phyloP scores from a whole-genome alignment of 2,797 vertebrate species.

The Nyctibius grandis region DNA sequence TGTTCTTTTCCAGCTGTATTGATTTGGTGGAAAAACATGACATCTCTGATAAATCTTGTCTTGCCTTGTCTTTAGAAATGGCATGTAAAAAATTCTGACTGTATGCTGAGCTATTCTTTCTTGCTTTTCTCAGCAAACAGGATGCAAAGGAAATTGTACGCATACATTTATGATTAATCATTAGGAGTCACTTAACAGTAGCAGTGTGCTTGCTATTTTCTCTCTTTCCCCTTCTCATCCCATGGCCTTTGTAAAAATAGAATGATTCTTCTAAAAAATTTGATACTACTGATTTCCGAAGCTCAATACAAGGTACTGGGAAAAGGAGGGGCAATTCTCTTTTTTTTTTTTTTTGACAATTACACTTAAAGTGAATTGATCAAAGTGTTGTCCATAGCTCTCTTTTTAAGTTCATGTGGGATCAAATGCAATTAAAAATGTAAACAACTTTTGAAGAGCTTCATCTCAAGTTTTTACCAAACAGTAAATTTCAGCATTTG shows the following conservation, averaged over 20 bases:
- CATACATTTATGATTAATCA: constrained; percentile 28
- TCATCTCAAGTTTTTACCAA: neutral
- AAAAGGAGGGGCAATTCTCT: neutral
- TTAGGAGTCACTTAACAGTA: neutral
- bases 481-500: neutral
- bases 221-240: neutral
- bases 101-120: neutral
- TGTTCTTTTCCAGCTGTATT: neutral
- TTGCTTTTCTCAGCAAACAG: neutral
- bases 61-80: neutral
- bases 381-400: neutral
- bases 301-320: neutral
- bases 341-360: neutral
- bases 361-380: neutral
- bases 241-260: neutral
- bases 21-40: neutral
- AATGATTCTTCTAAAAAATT: neutral
- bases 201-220: neutral
- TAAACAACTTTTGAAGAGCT: neutral
- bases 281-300: neutral
- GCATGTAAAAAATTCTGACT: neutral
- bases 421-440: neutral
- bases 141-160: constrained; percentile 6
- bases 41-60: neutral
- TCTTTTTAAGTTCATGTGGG: neutral